Percentiles rank a stretch among this genome's conserved stretches.
These are phyloP conservation scores for Cotesia congregata DNA, from an alignment of 2,888 invertebrate species.

Conservation along the genomic window DNA sequence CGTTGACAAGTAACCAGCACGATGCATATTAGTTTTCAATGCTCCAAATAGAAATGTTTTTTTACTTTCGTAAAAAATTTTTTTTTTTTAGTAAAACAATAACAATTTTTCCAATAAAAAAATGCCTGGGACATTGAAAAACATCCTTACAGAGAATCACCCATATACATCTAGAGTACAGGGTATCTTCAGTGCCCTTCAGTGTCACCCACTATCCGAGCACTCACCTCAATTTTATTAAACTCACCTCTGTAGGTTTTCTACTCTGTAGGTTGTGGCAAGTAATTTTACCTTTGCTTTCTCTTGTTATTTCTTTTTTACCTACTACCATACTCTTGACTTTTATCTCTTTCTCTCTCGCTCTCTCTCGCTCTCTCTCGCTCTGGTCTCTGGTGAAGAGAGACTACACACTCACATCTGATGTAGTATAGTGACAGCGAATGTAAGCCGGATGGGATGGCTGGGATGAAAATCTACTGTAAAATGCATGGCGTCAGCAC, in stretches of 20 bases:
- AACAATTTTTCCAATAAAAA: too few relatives aligned
- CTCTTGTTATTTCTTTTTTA: background rate
- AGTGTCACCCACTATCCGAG: background rate
- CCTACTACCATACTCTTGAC: background rate
- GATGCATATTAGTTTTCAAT: too few relatives aligned
- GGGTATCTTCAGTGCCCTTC: background rate
- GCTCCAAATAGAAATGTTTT: too few relatives aligned
- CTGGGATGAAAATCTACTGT: constrained; percentile 5
- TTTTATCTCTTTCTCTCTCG: background rate
- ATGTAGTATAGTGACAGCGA: constrained; percentile 16
- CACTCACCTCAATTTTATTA: background rate
- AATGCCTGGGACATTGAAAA: too few relatives aligned
- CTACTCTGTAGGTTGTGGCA: background rate
- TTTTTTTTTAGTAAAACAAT: too few relatives aligned
- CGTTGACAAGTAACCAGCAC: background rate
- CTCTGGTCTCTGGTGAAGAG: background rate
- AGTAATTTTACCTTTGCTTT: constrained; percentile 4
- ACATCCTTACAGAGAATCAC: too few relatives aligned
- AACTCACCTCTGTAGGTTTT: background rate
- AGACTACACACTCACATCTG: background rate
- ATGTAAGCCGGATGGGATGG: constrained; percentile 23
- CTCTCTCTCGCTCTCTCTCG: constrained; percentile 10
- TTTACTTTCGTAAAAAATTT: too few relatives aligned
- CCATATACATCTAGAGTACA: background rate
- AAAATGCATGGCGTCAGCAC: background rate